These are phyloP conservation scores for Maconellicoccus hirsutus DNA, from an alignment of 1,140 invertebrate species.

Conservation along the genomic window DNA sequence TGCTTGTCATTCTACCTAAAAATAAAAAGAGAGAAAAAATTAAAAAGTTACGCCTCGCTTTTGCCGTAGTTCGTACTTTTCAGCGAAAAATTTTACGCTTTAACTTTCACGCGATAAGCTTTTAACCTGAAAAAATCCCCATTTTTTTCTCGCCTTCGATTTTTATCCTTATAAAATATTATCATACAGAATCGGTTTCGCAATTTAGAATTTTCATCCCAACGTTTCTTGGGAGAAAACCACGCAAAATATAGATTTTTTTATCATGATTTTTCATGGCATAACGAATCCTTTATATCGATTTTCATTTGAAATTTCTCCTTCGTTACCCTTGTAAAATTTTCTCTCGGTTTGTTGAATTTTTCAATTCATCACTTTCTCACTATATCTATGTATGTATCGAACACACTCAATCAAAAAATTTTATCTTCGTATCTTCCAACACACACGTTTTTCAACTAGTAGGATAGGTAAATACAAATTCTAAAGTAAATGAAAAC, in stretches of 20 bases:
- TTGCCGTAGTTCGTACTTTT: background rate
- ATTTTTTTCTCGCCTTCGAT: background rate
- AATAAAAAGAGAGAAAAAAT: constrained; percentile 14
- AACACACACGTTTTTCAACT: too few relatives aligned
- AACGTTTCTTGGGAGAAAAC: background rate
- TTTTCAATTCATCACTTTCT: too few relatives aligned
- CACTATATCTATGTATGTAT: too few relatives aligned
- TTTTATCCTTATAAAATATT: background rate
- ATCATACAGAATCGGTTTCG: background rate
- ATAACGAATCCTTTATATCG: too few relatives aligned
- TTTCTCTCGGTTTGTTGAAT: too few relatives aligned
- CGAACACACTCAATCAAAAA: too few relatives aligned
- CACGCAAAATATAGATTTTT: background rate
- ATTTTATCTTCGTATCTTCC: too few relatives aligned
- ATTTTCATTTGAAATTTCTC: too few relatives aligned
- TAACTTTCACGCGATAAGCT: constrained; percentile 12
- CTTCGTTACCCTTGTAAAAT: too few relatives aligned
- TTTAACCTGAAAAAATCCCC: background rate
- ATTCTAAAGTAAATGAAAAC: too few relatives aligned
- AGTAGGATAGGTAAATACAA: too few relatives aligned
- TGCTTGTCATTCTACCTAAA: constrained; percentile 19
- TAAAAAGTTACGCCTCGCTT: constrained; percentile 14
- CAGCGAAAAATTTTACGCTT: constrained; percentile 16
- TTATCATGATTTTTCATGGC: too few relatives aligned
- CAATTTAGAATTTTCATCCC: background rate